phyloP scores from a whole-genome alignment of 2,888 invertebrate genomes.

The Drosophila neotestacea region DNA sequence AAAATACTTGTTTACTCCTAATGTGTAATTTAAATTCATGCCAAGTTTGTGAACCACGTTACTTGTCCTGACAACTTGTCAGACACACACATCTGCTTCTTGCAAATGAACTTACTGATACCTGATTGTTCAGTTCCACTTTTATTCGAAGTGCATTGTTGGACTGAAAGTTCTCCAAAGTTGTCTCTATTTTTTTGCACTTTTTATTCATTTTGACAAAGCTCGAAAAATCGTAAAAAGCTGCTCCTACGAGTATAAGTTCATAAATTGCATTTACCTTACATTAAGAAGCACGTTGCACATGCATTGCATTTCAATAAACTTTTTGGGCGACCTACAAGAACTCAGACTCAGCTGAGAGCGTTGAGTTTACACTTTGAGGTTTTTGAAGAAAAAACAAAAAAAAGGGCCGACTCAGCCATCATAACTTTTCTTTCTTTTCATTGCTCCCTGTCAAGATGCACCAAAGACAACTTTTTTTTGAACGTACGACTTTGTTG shows the following conservation, averaged over 20 bases:
- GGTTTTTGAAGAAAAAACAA: slow-evolving; percentile 23
- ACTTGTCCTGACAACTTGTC: background rate
- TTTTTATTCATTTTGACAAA: slow-evolving; percentile 4
- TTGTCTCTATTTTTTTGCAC: background rate
- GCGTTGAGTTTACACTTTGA: slow-evolving; percentile 31
- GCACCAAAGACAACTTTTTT: slow-evolving; percentile 69
- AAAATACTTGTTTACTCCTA: too few relatives aligned
- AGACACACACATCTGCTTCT: background rate
- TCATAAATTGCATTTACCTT: slow-evolving; percentile 54
- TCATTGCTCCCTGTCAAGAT: slow-evolving; percentile 62
- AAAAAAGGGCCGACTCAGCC: slow-evolving; percentile 28
- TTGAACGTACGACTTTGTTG: slow-evolving; percentile 49
- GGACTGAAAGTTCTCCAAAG: slow-evolving; percentile 13
- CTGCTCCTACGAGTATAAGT: slow-evolving; percentile 11
- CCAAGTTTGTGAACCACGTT: slow-evolving; percentile 1
- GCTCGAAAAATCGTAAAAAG: background rate
- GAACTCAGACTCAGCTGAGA: slow-evolving; percentile 30
- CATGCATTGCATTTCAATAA: slow-evolving; percentile 49
- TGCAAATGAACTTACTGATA: background rate
- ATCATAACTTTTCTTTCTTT: slow-evolving; percentile 71
- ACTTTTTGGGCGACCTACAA: slow-evolving; percentile 44
- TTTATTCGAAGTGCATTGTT: slow-evolving; percentile 1
- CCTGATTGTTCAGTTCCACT: background rate
- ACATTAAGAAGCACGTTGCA: slow-evolving; percentile 34
- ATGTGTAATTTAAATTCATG: background rate